A percentile compares a stretch with the other conserved stretches of the same genome.
These are phyloP conservation scores for Dicentrarchus labrax DNA, from an alignment of 2,113 vertebrate genomes.

Conservation along the genomic window DNA sequence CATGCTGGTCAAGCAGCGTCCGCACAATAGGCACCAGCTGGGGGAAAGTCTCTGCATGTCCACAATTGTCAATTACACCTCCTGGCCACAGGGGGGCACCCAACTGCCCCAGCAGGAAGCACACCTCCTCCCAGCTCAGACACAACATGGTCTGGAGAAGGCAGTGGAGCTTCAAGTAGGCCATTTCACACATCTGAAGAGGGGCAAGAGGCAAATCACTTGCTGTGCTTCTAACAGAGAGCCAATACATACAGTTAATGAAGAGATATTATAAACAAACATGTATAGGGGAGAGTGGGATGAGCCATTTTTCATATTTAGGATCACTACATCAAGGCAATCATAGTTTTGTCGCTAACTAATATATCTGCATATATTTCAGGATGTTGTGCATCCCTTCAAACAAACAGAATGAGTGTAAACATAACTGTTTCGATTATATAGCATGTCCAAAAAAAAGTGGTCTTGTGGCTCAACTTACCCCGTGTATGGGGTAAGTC, in stretches of 20 bases:
- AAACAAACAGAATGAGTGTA: no score
- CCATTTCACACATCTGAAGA: slow-evolving; percentile 91
- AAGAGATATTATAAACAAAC: not conserved
- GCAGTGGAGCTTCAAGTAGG: slow-evolving; percentile 94
- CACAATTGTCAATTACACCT: slow-evolving; percentile 34
- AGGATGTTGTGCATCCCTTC: no score
- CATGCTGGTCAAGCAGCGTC: slow-evolving; percentile 92
- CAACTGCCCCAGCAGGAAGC: slow-evolving; percentile 93
- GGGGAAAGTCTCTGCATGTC: slow-evolving; percentile 83
- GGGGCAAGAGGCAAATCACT: not conserved
- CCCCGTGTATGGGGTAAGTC: no score
- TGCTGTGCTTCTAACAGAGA: not conserved
- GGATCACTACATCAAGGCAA: no score
- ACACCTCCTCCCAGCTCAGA: slow-evolving; percentile 90
- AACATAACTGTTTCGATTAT: no score
- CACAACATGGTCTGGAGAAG: slow-evolving; percentile 91
- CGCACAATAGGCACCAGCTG: slow-evolving; percentile 93
- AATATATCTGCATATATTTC: no score
- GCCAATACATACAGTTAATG: not conserved
- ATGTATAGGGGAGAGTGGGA: no score
- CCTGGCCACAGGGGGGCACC: slow-evolving; percentile 87
- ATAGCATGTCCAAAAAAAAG: no score
- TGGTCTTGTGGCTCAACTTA: no score
- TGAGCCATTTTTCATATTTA: no score
- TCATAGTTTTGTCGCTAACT: no score